A percentile compares a stretch with the other conserved stretches of the same genome.
These are phyloP conservation scores for Dicrostonyx torquatus DNA, from an alignment of 2,797 vertebrate genomes.

Conservation along the genomic window DNA sequence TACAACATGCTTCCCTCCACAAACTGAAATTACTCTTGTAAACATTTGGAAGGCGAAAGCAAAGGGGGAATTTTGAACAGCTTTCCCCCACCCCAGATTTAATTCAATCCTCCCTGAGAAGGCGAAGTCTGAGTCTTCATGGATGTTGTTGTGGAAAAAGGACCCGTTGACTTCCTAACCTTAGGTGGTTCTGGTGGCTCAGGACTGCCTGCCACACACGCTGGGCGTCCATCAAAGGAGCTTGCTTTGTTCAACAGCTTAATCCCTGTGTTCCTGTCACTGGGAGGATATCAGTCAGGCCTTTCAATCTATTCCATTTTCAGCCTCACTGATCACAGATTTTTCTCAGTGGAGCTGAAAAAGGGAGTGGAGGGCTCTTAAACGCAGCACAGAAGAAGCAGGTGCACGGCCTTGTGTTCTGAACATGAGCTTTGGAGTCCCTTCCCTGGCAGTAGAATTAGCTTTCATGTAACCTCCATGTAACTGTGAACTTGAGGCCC, in stretches of 20 bases:
- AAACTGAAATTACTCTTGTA: constrained; percentile 1
- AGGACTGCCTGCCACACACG: neutral
- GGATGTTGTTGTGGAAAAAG: constrained; percentile 66
- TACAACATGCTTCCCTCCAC: neutral
- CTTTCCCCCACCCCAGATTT: constrained; percentile 25
- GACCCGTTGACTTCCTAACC: constrained; percentile 59
- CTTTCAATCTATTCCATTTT: constrained; percentile 62
- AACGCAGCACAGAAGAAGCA: constrained; percentile 12
- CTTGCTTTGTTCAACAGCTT: constrained; percentile 60
- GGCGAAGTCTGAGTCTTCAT: constrained; percentile 63
- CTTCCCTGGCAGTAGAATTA: constrained; percentile 63
- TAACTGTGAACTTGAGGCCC: constrained; percentile 63
- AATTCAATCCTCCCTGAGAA: constrained; percentile 63
- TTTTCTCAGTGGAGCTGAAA: constrained; percentile 51
- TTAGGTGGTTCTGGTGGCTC: neutral
- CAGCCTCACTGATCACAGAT: constrained; percentile 64
- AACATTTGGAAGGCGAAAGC: constrained; percentile 1
- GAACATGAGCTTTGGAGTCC: constrained; percentile 42
- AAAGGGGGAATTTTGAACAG: constrained; percentile 14
- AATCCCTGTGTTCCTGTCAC: constrained; percentile 59
- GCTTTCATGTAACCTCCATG: constrained; percentile 66
- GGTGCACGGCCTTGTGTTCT: constrained; percentile 26
- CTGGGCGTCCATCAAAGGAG: constrained; percentile 12
- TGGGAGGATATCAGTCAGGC: constrained; percentile 48
- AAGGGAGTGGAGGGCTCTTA: constrained; percentile 3